Evolutionary conservation across 2,888 invertebrate genomes (phyloP).

Genomic region (Rhopalosiphum nymphaeae): DNA sequence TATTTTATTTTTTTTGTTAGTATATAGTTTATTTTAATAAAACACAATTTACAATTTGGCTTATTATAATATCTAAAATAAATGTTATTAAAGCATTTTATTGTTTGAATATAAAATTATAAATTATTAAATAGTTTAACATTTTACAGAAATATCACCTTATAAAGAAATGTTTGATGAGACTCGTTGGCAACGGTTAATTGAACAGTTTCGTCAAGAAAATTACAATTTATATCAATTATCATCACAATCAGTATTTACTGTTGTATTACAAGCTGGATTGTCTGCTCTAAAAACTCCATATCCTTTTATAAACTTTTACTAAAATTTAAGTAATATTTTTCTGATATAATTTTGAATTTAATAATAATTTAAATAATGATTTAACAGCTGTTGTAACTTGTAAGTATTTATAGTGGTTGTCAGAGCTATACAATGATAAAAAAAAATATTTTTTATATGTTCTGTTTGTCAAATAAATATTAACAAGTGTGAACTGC

Average conservation of each 20-base stretch:
- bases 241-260: conserved; percentile 90
- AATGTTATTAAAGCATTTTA: not conserved
- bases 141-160: conserved; percentile 69
- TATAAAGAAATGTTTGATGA: conserved; percentile 72
- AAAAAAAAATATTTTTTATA: not conserved
- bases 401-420: not conserved
- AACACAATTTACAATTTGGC: not conserved
- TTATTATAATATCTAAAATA: not conserved
- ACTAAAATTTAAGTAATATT: not conserved
- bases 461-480: not conserved
- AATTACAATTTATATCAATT: conserved; percentile 95
- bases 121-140: conserved; percentile 6
- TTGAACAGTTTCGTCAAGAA: conserved; percentile 91
- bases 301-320: conserved; percentile 74
- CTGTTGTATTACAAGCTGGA: conserved; percentile 92
- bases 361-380: not conserved
- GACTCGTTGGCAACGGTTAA: conserved; percentile 84
- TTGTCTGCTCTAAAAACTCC: conserved; percentile 96
- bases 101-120: not conserved
- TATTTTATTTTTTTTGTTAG: not conserved
- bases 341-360: not conserved
- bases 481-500: not conserved
- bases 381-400: not conserved
- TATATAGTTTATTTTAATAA: not conserved
- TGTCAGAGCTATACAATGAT: not conserved